Percentiles rank a stretch among this genome's conserved stretches.
Evolutionary conservation across 2,113 vertebrate species (phyloP).

Genomic region (Zapus hudsonius): DNA sequence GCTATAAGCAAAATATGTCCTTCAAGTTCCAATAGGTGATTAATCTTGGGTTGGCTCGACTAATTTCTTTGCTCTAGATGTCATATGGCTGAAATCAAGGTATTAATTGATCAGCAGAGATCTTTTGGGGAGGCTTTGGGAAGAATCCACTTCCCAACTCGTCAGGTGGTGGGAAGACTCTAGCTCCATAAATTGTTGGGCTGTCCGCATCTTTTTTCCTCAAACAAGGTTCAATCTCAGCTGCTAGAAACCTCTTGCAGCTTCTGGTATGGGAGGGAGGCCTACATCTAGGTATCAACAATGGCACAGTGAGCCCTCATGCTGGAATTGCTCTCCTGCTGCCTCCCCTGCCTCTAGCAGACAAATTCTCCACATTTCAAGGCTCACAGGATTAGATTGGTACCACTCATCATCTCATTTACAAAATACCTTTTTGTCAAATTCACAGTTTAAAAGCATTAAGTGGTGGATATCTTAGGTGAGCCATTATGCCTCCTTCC

Average conservation of each 20-base stretch:
- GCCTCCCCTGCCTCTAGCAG: not conserved
- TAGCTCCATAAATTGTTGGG: not conserved
- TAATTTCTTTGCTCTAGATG: not conserved
- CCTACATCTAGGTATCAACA: fast-evolving
- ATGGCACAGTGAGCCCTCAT: not conserved
- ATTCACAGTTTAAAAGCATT: not conserved
- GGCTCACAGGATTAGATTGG: not conserved
- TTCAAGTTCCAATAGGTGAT: not conserved
- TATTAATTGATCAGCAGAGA: not conserved
- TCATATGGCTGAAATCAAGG: not conserved
- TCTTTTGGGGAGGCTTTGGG: not conserved
- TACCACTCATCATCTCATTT: not conserved
- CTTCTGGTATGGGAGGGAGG: too few relatives aligned
- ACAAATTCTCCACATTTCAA: not conserved
- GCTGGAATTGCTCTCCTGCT: not conserved
- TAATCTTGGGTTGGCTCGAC: not conserved
- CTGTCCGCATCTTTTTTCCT: not conserved
- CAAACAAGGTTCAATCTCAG: fast-evolving
- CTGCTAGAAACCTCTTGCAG: not conserved
- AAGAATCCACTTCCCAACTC: not conserved
- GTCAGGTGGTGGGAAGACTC: not conserved
- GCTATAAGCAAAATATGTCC: not conserved
- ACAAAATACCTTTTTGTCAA: not conserved
- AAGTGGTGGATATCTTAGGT: not conserved
- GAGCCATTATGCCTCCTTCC: not conserved